Base-by-base conservation (phyloP, 2,888 invertebrate species). In the Griposia aprilina region DNA sequence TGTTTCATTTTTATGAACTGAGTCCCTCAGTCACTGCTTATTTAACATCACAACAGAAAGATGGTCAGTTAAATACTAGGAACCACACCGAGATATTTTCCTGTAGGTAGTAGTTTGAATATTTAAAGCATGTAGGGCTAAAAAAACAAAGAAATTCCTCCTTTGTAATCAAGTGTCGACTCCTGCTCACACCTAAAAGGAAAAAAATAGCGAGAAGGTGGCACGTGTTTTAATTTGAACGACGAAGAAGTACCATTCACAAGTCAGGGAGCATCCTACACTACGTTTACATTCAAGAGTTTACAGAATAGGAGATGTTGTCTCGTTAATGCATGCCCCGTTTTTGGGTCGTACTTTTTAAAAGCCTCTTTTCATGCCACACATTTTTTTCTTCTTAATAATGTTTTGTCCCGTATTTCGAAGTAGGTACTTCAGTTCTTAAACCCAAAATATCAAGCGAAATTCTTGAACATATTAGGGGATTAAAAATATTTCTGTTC, bases 211-310 rank as follows among this genome's bases (percentile, higher is more conserved):
- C 60, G n/a, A 41, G 45, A 72, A 50, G 72, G 68, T 50, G 63
- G 48, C n/a, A 82, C 74, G 80, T 83, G 79, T 86, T 85, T 86
- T 76, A 72, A 84, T 87, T 87, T 78, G 36, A 72, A 79, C 69
- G 76, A 65, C 62, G 67, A 41, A 66, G 30, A 81, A 71, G 78
- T 80, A 82, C 59, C 66, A 66, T 79, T 78, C 84, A 76, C 60
- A 74, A 82, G 65, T 59, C 76, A 57, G 57, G 50, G 62, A 74
- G 65, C 74, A 55, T 30, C 52, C 52, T 55, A 74, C 55, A 41
- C 75, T 73, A 76, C 71, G 59, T 73, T 74, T 57, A 73, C 62
- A 81, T 81, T 82, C 71, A 79, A 65, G 60, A 63, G 48, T 68
- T 77, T 79, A 78, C 75, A 80, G 63, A 70, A 74, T 83, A 78